phyloP scores from a whole-genome alignment of 2,888 invertebrate species.

The Ophion ellenae region DNA sequence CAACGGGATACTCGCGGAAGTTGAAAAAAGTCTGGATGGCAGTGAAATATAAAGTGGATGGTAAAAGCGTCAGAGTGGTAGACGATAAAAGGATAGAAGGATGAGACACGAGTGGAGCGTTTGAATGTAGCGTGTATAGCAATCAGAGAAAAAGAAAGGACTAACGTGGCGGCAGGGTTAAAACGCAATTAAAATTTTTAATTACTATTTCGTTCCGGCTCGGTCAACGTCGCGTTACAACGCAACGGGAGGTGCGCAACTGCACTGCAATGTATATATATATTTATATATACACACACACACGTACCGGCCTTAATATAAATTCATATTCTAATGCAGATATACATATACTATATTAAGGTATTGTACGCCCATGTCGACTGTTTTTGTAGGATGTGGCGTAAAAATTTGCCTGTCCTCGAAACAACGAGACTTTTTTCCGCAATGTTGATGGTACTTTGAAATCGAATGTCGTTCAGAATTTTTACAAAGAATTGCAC shows the following conservation, averaged over 20 bases:
- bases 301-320: too few species aligned
- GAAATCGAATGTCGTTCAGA: too few species aligned
- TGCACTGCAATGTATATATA: background rate
- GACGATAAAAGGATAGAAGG: background rate
- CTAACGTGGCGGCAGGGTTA: slow-evolving; percentile 61
- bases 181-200: slow-evolving; percentile 82
- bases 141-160: slow-evolving; percentile 1
- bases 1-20: slow-evolving; percentile 54
- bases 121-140: background rate
- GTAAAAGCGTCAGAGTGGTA: background rate
- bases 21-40: slow-evolving; percentile 70
- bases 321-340: too few species aligned
- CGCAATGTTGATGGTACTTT: too few species aligned
- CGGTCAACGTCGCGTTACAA: slow-evolving; percentile 45
- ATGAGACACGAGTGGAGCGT: background rate
- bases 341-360: too few species aligned
- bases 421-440: too few species aligned
- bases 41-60: background rate
- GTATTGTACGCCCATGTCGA: too few species aligned
- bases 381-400: too few species aligned
- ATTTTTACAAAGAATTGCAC: too few species aligned
- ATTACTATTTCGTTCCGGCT: slow-evolving; percentile 77
- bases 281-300: too few species aligned
- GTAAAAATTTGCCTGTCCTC: too few species aligned
- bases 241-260: background rate